phyloP scores from a whole-genome alignment of 2,888 invertebrate species.

The Chrysolina haemoptera region DNA sequence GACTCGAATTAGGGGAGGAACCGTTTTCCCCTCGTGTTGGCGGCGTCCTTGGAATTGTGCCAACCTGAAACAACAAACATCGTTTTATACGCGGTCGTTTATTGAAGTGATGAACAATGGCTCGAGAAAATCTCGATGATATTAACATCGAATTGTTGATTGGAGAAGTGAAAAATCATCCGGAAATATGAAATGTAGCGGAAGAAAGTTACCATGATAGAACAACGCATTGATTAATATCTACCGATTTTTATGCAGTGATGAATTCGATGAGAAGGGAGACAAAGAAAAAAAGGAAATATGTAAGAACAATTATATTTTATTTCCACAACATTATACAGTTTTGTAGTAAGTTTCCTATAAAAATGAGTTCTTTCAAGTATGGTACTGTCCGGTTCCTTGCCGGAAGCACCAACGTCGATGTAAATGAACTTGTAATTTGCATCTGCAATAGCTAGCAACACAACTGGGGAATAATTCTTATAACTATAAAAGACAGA shows the following conservation, averaged over 20 bases:
- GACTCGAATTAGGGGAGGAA: slow-evolving; percentile 64
- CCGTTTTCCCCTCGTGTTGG: slow-evolving; percentile 61
- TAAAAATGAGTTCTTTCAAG: too few species aligned
- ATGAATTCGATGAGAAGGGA: neutral
- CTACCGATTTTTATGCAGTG: neutral
- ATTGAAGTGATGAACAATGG: too few species aligned
- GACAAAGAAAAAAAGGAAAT: neutral
- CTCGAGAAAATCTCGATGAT: too few species aligned
- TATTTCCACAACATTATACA: neutral
- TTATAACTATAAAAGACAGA: too few species aligned
- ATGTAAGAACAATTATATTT: neutral
- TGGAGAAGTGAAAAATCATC: slow-evolving; percentile 9
- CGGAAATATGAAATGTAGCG: slow-evolving; percentile 18
- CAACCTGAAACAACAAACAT: slow-evolving; percentile 59
- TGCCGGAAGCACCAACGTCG: too few species aligned
- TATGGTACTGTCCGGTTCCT: too few species aligned
- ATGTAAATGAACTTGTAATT: too few species aligned
- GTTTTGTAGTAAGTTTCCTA: too few species aligned
- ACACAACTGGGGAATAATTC: too few species aligned
- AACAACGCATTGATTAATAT: neutral
- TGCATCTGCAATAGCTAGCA: too few species aligned
- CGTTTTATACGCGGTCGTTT: neutral
- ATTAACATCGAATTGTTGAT: slow-evolving; percentile 2
- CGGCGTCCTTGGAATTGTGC: slow-evolving; percentile 63
- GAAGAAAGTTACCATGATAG: slow-evolving; percentile 10